Evolutionary conservation across 2,113 vertebrate species (phyloP).

Genomic region (Pantherophis guttatus): DNA sequence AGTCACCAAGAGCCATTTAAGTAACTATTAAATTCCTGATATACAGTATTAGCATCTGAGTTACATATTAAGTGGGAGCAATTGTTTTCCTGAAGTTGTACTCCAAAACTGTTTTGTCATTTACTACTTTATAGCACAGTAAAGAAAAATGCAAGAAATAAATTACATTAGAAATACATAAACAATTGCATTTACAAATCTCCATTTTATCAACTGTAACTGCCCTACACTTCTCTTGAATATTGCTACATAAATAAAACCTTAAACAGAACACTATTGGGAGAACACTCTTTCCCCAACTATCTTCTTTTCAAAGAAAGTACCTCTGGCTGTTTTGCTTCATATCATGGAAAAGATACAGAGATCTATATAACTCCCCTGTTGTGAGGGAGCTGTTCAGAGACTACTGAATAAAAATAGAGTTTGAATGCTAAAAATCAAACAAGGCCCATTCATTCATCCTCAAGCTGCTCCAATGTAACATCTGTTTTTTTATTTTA

Average conservation of each 20-base stretch:
- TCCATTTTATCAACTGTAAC: not conserved
- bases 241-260: not conserved
- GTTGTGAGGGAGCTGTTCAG: not conserved
- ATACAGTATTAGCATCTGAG: not conserved
- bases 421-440: not conserved
- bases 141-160: not conserved
- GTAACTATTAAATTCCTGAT: not conserved
- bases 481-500: not conserved
- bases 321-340: not conserved
- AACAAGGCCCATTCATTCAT: not conserved
- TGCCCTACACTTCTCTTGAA: not conserved
- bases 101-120: not conserved
- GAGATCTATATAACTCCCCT: not conserved
- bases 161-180: not conserved
- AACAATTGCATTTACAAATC: not conserved
- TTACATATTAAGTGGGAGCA: not conserved
- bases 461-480: not conserved
- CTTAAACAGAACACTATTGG: not conserved
- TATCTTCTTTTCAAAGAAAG: not conserved
- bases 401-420: not conserved
- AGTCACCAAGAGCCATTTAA: not conserved
- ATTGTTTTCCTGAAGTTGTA: not conserved
- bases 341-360: not conserved
- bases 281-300: not conserved
- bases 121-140: not conserved